Base-by-base conservation (phyloP, 2,113 vertebrate genomes). In the Xiphophorus couchianus region DNA sequence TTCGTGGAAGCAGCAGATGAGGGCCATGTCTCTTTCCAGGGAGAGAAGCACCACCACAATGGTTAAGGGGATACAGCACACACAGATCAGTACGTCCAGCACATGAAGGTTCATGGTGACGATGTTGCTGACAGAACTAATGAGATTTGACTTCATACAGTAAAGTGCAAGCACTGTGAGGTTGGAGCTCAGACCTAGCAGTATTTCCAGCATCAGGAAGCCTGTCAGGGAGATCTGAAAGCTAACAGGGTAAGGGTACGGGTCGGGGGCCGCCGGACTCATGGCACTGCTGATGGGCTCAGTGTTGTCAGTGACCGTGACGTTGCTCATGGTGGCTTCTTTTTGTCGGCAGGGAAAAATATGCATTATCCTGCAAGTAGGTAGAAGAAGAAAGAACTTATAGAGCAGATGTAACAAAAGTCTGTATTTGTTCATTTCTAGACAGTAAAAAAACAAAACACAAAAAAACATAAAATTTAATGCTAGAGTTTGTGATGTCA, bases 111-210 rank as follows among this genome's bases (percentile, higher is more conserved):
- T 99, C 95, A 99, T 98, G 67, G 98, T 99, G 91, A 99, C 97
- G 51, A 98, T 97, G 94, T 99, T 99, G 94, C 97, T 98, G 95
- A 99, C 98, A 51, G 98, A 99, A 88, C 96, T 98, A 92, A 99
- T 97, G 93, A 99, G 96, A 94, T 99, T 99, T 83, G 97, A 99
- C 96, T 99, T 99, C 96, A 97, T 98, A 94, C 97, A 98, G 95
- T 99, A 99, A 92, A 99, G 98, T 93, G 97, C 96, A 88, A 99
- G 88, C 80, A 99, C 98, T 4, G 97, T 99, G 90, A 99, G 96
- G 93, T 99, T 99, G 86, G 98, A 99, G 94, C 97, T 97, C 81
- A 99, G 95, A 89, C 98, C 98, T 92, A 99, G 90, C 76, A 98
- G 95, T 84, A 99, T 97, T 94, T 99, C 98, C 94, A 99, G 81